Conservation (phyloP, 92 coral and sea anemone species). For the Epizoanthus stellaris region DNA sequence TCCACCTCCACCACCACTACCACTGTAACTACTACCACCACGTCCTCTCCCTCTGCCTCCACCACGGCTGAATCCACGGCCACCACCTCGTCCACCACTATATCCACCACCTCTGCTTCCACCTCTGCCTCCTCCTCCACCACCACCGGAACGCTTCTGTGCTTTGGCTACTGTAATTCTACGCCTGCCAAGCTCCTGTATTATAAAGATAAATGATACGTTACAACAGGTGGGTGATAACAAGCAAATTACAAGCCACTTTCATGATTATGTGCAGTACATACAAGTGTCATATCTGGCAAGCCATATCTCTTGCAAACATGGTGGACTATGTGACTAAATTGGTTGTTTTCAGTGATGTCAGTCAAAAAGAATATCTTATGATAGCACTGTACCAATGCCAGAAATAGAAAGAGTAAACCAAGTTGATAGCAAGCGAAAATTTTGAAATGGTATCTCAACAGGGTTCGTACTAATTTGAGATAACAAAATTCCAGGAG, state of each 20-base stretch:
- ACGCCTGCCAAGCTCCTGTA: conserved; percentile 13
- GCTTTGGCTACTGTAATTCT: conserved; percentile 26
- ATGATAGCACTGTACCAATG: no score
- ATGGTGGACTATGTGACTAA: no score
- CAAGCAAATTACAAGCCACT: not conserved
- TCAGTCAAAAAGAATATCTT: no score
- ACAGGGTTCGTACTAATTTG: no score
- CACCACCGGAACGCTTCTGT: conserved; percentile 2
- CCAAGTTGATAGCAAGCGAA: no score
- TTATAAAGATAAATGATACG: not conserved
- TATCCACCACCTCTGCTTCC: not conserved
- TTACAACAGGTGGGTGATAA: not conserved
- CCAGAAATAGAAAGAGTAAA: no score
- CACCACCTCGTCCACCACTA: conserved; percentile 7
- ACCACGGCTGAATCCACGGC: not conserved
- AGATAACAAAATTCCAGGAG: no score
- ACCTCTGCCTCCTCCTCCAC: not conserved
- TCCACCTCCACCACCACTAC: not conserved
- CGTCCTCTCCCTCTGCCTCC: not conserved
- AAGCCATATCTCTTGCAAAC: no score
- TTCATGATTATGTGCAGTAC: no score
- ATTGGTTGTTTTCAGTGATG: no score
- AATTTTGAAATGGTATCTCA: no score
- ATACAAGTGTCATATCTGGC: no score
- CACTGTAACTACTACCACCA: not conserved